A percentile compares a stretch with the other conserved stretches of the same genome.
These are phyloP conservation scores for Eupithecia centaureata DNA, from an alignment of 2,888 invertebrate genomes.

Conservation along the genomic window DNA sequence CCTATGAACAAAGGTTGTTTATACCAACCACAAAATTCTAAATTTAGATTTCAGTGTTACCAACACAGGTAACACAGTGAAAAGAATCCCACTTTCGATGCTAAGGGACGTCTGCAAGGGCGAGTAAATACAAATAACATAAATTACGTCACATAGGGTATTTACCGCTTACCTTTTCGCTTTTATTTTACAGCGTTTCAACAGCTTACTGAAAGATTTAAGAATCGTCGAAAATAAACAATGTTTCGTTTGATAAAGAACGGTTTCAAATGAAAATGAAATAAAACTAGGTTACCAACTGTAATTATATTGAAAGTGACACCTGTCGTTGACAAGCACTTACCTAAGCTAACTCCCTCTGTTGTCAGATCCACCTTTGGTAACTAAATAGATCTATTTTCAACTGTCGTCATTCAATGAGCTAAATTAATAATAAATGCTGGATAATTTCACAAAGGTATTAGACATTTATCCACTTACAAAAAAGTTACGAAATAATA, in stretches of 20 bases:
- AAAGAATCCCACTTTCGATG: not conserved
- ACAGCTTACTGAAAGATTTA: no score
- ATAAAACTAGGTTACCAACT: no score
- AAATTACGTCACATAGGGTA: not conserved
- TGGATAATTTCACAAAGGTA: no score
- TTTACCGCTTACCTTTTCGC: not conserved
- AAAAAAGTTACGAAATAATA: no score
- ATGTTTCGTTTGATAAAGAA: no score
- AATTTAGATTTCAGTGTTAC: no score
- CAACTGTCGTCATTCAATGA: not conserved
- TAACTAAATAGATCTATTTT: no score
- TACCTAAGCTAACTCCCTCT: not conserved
- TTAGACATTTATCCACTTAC: no score
- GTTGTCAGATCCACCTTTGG: not conserved
- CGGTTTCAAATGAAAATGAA: no score
- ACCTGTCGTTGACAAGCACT: not conserved
- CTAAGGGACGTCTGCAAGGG: not conserved
- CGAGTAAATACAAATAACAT: not conserved
- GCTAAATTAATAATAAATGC: not conserved
- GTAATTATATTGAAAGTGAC: not conserved
- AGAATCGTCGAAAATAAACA: no score
- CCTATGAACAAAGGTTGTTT: not conserved
- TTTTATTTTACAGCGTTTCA: not conserved
- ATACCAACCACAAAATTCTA: no score
- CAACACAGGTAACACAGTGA: not conserved